Conservation (phyloP, 2,797 vertebrate species). For the Tokudaia muenninki region DNA sequence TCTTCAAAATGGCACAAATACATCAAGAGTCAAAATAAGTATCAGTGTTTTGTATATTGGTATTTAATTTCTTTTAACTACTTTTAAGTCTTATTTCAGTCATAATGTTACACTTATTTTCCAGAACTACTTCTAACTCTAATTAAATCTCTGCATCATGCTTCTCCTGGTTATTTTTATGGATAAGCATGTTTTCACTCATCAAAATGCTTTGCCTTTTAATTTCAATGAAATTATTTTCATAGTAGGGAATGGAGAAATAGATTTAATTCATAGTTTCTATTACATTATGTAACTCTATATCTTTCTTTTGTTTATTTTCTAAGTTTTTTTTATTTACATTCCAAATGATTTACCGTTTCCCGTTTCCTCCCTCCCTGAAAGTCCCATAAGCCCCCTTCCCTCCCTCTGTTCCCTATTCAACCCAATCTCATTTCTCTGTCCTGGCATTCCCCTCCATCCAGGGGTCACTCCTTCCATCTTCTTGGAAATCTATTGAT, state of each 20-base stretch:
- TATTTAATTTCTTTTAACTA: neutral
- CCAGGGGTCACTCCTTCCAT: too few relatives aligned
- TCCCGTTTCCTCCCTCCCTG: too few relatives aligned
- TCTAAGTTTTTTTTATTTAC: too few relatives aligned
- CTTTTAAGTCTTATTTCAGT: slow-evolving; percentile 22
- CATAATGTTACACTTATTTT: neutral
- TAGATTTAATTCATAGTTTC: neutral
- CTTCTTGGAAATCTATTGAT: too few relatives aligned
- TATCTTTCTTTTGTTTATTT: too few relatives aligned
- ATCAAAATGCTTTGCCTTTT: neutral
- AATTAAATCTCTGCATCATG: neutral
- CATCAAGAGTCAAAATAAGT: slow-evolving; percentile 35
- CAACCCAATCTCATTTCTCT: too few relatives aligned
- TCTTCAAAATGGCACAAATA: slow-evolving; percentile 52
- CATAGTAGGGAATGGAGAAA: neutral
- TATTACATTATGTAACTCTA: neutral
- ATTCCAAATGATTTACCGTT: too few relatives aligned
- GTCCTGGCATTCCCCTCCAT: too few relatives aligned
- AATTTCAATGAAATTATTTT: neutral
- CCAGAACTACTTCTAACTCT: neutral
- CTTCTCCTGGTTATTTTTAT: neutral
- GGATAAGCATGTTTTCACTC: neutral
- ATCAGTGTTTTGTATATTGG: neutral
- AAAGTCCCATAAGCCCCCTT: too few relatives aligned
- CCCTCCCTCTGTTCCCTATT: too few relatives aligned